Conservation (phyloP, 1,140 invertebrate species). For the Atta texana region DNA sequence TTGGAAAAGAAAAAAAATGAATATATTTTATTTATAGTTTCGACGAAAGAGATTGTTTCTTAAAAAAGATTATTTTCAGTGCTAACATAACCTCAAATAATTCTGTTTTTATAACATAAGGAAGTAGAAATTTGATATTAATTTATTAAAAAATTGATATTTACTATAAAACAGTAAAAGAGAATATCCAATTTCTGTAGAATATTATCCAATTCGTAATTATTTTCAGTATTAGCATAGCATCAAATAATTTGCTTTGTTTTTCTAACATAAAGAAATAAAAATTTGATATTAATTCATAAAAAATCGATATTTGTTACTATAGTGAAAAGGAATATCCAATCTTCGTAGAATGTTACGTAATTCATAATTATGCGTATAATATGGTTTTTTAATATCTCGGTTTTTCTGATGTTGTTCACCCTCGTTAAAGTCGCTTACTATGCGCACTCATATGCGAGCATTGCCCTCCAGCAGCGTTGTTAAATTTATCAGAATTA, state of each 20-base stretch:
- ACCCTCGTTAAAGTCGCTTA: constrained; percentile 16
- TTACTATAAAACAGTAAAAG: background rate
- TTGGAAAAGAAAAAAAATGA: background rate
- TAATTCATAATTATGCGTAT: constrained; percentile 6
- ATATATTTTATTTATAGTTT: constrained; percentile 1
- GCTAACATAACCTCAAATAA: background rate
- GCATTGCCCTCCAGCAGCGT: constrained; percentile 21
- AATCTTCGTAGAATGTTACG: background rate
- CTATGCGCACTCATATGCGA: background rate
- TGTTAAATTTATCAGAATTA: constrained; percentile 60
- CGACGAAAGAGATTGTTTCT: background rate
- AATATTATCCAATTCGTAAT: constrained; percentile 16
- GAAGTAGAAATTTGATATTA: constrained; percentile 1
- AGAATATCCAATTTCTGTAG: background rate
- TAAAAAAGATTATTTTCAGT: background rate
- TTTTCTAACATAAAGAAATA: background rate
- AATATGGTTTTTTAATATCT: constrained; percentile 20
- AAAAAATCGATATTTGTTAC: background rate
- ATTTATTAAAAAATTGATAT: background rate
- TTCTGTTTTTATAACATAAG: background rate
- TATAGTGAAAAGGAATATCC: background rate
- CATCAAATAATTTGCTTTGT: background rate
- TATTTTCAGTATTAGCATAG: background rate
- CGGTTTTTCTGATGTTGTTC: background rate
- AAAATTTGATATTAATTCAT: background rate